Percentiles rank a stretch among this genome's conserved stretches.
phyloP scores from a whole-genome alignment of 2,888 invertebrate genomes.

The Drosophila suboccidentalis region DNA sequence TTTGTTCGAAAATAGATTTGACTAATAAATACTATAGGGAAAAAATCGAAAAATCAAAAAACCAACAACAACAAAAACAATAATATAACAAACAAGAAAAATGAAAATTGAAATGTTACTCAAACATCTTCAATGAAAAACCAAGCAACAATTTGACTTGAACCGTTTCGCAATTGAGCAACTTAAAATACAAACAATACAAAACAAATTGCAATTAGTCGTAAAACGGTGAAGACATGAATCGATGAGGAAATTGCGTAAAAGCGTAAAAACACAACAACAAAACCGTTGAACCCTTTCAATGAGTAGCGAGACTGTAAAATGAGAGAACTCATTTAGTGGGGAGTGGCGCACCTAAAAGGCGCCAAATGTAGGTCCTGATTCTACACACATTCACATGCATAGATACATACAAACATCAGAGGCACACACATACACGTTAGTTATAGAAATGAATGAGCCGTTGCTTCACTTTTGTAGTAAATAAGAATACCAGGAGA shows the following conservation, averaged over 20 bases:
- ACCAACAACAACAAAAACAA: constrained; percentile 38
- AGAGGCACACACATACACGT: constrained; percentile 16
- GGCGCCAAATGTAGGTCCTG: constrained; percentile 64
- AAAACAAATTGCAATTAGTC: constrained; percentile 35
- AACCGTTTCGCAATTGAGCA: constrained; percentile 50
- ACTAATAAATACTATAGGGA: constrained; percentile 81
- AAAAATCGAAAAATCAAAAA: constrained; percentile 67
- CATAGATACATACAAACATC: constrained; percentile 5
- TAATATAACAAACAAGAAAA: constrained; percentile 35
- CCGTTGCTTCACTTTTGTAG: constrained; percentile 34
- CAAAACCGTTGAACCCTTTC: constrained; percentile 47
- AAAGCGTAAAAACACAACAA: constrained; percentile 33
- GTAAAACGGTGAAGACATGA: constrained; percentile 25
- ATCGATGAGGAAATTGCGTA: constrained; percentile 57
- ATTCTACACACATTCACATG: constrained; percentile 18
- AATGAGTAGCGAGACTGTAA: constrained; percentile 12
- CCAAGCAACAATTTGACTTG: constrained; percentile 19
- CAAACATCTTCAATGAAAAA: constrained; percentile 24
- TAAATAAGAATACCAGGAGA: constrained; percentile 47
- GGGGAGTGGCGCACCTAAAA: constrained; percentile 49
- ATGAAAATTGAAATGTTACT: constrained; percentile 51
- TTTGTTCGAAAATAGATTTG: constrained; percentile 82
- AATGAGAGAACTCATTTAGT: constrained; percentile 23
- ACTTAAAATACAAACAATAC: constrained; percentile 46
- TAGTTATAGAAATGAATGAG: constrained; percentile 49